A percentile compares a stretch with the other conserved stretches of the same genome.
phyloP scores from a whole-genome alignment of 2,888 invertebrate genomes.

The Callimorpha dominula region DNA sequence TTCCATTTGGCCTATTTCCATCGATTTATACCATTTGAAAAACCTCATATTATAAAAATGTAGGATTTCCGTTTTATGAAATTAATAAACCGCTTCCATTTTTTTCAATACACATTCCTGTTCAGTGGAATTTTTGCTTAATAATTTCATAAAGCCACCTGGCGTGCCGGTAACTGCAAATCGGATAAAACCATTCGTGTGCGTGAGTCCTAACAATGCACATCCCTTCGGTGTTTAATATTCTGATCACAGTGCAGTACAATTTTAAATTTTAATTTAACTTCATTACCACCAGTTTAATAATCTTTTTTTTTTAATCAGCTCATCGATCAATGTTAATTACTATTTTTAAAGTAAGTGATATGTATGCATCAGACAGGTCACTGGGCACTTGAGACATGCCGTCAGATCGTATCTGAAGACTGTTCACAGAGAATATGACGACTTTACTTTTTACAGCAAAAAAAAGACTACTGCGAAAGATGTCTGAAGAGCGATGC shows the following conservation, averaged over 20 bases:
- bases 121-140: constrained; percentile 9
- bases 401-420: constrained; percentile 72
- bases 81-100: not conserved
- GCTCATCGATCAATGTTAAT: constrained; percentile 53
- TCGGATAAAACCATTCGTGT: constrained; percentile 21
- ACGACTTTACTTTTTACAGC: constrained; percentile 75
- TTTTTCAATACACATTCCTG: not conserved
- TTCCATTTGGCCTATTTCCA: not conserved
- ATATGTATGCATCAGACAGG: constrained; percentile 60
- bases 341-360: constrained; percentile 51
- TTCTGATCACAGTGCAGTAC: constrained; percentile 17
- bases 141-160: constrained; percentile 14
- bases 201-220: constrained; percentile 23
- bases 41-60: not conserved
- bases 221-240: constrained; percentile 32
- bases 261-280: constrained; percentile 25
- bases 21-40: not conserved
- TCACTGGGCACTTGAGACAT: constrained; percentile 73
- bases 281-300: constrained; percentile 36
- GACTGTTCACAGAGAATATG: constrained; percentile 67
- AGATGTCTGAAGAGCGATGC: constrained; percentile 77
- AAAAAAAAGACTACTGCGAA: constrained; percentile 63
- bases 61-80: not conserved
- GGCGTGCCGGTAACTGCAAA: constrained; percentile 9
- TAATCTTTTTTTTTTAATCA: constrained; percentile 32